These are phyloP conservation scores for Nephrotoma appendiculata DNA, from an alignment of 2,888 invertebrate species.

Conservation along the genomic window DNA sequence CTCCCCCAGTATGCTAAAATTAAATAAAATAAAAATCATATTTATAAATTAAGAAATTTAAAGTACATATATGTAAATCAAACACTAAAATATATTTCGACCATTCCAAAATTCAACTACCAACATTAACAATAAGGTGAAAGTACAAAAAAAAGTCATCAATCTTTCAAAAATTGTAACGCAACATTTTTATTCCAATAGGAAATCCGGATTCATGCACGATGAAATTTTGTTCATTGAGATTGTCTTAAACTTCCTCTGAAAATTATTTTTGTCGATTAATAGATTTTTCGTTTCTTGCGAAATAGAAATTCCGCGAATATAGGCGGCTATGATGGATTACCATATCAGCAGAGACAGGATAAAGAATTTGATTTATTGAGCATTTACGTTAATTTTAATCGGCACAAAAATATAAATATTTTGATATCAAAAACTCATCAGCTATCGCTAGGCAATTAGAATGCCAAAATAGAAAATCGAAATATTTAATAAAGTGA, in stretches of 20 bases:
- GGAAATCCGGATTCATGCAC: background rate
- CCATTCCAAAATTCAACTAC: background rate
- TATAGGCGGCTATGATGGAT: background rate
- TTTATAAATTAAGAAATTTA: constrained; percentile 10
- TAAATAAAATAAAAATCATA: background rate
- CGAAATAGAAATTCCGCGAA: background rate
- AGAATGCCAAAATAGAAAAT: background rate
- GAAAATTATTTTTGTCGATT: background rate
- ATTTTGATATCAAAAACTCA: background rate
- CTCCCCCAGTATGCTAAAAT: constrained; percentile 71
- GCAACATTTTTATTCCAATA: background rate
- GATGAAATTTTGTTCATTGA: background rate
- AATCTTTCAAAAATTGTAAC: background rate
- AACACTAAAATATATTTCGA: background rate
- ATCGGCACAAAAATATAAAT: background rate
- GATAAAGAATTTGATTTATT: background rate
- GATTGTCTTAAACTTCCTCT: background rate
- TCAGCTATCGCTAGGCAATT: background rate
- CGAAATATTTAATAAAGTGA: no score
- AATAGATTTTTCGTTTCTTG: background rate
- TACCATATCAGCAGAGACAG: background rate
- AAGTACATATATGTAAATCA: background rate
- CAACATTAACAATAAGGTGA: background rate
- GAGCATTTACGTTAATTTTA: background rate
- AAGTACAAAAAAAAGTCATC: background rate